A percentile compares a stretch with the other conserved stretches of the same genome.
Conservation (phyloP, 92 coral and sea anemone species). For the Epizoanthus illoricatus region DNA sequence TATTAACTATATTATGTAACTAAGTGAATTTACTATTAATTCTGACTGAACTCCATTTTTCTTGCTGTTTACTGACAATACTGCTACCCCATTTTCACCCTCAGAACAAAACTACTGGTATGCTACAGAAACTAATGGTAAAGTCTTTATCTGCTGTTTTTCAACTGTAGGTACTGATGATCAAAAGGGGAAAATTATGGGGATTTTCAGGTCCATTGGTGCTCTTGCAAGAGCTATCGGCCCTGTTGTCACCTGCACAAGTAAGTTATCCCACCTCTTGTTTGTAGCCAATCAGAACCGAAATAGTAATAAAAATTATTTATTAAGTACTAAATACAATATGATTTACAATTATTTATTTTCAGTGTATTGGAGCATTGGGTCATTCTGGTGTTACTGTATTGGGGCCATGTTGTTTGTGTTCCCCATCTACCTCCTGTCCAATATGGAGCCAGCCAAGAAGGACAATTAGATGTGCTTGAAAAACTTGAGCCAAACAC, state of each 20-base stretch:
- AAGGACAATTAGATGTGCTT: background rate
- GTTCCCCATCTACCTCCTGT: constrained; percentile 77
- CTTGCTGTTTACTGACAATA: too few relatives aligned
- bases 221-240: constrained; percentile 95
- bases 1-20: too few relatives aligned
- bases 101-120: too few relatives aligned
- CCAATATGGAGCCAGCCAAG: constrained; percentile 1
- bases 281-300: background rate
- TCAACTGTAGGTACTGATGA: constrained; percentile 61
- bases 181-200: constrained; percentile 97
- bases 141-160: background rate
- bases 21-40: too few relatives aligned
- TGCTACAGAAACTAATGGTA: background rate
- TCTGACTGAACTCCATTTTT: too few relatives aligned
- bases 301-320: background rate
- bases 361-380: constrained; percentile 93
- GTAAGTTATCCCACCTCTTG: constrained; percentile 37
- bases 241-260: constrained; percentile 84
- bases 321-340: background rate
- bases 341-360: constrained; percentile 3
- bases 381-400: constrained; percentile 91
- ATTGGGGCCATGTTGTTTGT: constrained; percentile 83
- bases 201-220: constrained; percentile 93
- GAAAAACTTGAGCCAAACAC: background rate
- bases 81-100: too few relatives aligned